Conservation (phyloP, 2,797 vertebrate genomes). For the Chloroceryle inda region DNA sequence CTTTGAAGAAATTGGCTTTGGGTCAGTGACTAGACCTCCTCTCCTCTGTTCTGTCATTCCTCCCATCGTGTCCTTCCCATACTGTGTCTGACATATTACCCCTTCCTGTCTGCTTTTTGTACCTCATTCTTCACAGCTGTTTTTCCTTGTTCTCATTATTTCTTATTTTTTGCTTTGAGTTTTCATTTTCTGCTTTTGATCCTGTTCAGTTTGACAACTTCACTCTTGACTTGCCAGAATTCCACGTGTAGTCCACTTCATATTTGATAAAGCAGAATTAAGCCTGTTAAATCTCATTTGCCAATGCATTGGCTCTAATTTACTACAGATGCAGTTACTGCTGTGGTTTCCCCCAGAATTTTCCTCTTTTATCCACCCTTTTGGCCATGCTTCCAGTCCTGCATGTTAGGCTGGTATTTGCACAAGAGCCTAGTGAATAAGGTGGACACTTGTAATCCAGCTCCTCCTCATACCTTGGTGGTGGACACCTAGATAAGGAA, state of each 20-base stretch:
- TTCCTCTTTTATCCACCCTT: not conserved
- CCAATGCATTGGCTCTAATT: not conserved
- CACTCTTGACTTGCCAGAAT: not conserved
- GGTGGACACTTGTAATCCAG: not conserved
- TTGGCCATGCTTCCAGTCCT: not conserved
- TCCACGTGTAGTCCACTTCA: not conserved
- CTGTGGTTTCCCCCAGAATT: not conserved
- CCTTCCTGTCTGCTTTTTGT: not conserved
- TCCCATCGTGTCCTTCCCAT: not conserved
- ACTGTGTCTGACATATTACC: not conserved
- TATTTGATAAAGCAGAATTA: not conserved
- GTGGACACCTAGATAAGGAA: not conserved
- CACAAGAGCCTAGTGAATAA: not conserved
- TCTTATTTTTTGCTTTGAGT: not conserved
- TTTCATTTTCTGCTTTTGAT: not conserved
- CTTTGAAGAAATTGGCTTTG: not conserved
- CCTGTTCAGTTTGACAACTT: not conserved
- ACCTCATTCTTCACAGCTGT: not conserved
- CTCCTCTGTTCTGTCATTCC: not conserved
- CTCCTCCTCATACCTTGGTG: not conserved
- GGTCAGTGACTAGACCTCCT: not conserved
- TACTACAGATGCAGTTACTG: not conserved
- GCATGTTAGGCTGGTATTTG: not conserved
- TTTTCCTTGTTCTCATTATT: not conserved
- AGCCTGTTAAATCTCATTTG: not conserved